phyloP scores from a whole-genome alignment of 2,113 vertebrate genomes.

The Anguilla japonica region DNA sequence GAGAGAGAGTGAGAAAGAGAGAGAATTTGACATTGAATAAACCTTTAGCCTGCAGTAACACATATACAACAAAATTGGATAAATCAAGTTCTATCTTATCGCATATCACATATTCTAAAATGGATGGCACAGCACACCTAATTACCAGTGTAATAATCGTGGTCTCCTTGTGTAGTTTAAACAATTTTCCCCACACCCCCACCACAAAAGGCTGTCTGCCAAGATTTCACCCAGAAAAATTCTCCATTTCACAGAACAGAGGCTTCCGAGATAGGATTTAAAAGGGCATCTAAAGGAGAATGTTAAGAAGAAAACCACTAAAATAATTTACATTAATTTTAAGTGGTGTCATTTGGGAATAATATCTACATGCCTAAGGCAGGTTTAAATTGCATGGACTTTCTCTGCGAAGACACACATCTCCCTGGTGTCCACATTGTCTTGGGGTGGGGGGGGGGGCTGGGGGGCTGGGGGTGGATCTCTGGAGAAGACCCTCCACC shows the following conservation, averaged over 20 bases:
- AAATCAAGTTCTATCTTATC: not conserved
- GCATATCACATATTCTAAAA: constrained; percentile 6
- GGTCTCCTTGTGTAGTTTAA: constrained; percentile 46
- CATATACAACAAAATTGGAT: not conserved
- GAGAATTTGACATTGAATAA: not conserved
- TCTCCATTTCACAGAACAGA: constrained; percentile 22
- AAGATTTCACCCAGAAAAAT: constrained; percentile 48
- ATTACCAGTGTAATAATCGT: constrained; percentile 63
- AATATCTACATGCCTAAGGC: constrained; percentile 77
- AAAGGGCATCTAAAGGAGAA: constrained; percentile 79
- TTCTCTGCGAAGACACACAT: constrained; percentile 63
- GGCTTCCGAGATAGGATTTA: constrained; percentile 59
- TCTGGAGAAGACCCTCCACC: constrained; percentile 51
- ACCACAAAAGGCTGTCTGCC: constrained; percentile 57
- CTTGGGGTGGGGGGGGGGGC: constrained; percentile 44
- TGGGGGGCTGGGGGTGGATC: constrained; percentile 52
- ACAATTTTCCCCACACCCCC: constrained; percentile 3
- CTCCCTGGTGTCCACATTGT: constrained; percentile 69
- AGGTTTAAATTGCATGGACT: constrained; percentile 75
- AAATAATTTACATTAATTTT: constrained; percentile 83
- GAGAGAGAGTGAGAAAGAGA: not conserved
- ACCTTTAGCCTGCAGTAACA: not conserved
- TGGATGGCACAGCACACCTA: constrained; percentile 45
- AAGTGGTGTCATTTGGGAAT: constrained; percentile 69
- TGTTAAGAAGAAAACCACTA: constrained; percentile 75